Conservation (phyloP, 2,113 vertebrate species). For the Tinamus guttatus region DNA sequence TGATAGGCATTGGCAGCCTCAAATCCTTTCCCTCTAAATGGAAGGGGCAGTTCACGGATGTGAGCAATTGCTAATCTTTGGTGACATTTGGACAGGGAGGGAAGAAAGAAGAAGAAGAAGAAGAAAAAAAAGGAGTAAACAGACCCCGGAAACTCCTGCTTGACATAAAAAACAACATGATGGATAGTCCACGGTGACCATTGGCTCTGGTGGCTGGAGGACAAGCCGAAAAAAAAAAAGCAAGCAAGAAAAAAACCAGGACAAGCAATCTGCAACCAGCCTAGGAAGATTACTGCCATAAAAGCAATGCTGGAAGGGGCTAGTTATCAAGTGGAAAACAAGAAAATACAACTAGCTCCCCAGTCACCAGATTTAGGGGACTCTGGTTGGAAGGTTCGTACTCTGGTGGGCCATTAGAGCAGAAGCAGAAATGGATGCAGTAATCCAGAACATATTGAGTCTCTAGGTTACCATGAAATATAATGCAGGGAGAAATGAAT, state of each 20-base stretch:
- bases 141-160: conserved; percentile 19
- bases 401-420: conserved; percentile 73
- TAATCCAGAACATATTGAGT: conserved; percentile 79
- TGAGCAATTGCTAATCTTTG: neutral
- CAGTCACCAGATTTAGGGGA: conserved; percentile 74
- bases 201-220: conserved; percentile 55
- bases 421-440: conserved; percentile 78
- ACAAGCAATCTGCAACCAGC: conserved; percentile 74
- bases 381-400: conserved; percentile 74
- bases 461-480: conserved; percentile 79
- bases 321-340: conserved; percentile 79
- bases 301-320: conserved; percentile 78
- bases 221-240: neutral
- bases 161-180: conserved; percentile 62
- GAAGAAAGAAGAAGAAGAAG: too few relatives aligned
- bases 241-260: neutral
- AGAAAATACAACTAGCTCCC: conserved; percentile 73
- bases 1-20: neutral
- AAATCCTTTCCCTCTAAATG: neutral
- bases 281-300: conserved; percentile 80
- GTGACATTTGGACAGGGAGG: neutral
- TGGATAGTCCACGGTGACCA: conserved; percentile 55
- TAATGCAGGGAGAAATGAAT: conserved; percentile 78
- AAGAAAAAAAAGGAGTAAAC: neutral
- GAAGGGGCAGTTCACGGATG: neutral